Base-by-base conservation (phyloP, 2,797 vertebrate species). In the Melanotaenia maccullochi region DNA sequence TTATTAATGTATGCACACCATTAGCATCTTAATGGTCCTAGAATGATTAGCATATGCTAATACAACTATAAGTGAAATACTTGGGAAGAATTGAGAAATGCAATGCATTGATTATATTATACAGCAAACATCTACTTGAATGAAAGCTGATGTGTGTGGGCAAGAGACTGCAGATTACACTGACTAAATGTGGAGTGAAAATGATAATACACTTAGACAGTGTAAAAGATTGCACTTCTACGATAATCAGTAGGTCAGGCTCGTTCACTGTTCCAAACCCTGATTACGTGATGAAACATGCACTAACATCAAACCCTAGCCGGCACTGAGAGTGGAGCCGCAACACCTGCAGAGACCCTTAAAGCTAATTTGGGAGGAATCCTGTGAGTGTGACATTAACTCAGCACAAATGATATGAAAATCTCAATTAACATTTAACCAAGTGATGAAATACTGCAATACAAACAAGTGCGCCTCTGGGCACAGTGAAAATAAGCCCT, bases 371-470 rank as follows among this genome's bases (percentile, higher is more conserved):
- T 90, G 47, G 81, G 76, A 81, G 72, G 86, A 88, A 88, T 87
- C 84, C 85, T 90, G 84, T 80, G 89, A 88, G 89, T 89, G 82
- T 85, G 83, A 91, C 86, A 89, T 93, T 90, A 93, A 90, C 90
- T 89, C 84, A 75, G 81, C 85, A 85, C 83, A 88, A 88, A 90
- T 82, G 68, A 91, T 89, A 93, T 83, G 76, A 87, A 85, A 91
- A 90, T 86, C 87, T 81, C 81, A 89, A 93, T 94, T 93, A 94
- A 94, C 92, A 93, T 92, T 94, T 93, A 94, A 92, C 88, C 91
- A 90, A 92, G 88, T 87, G 84, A 87, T 92, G 90, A 92, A 94
- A 92, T 85, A 81, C 76, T 86, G 87, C 87, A 91, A 90, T 89
- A 91, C 85, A 92, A 91, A 93, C 89, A 94, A 90, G 76, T 76